A percentile compares a stretch with the other conserved stretches of the same genome.
These are phyloP conservation scores for Tamias sibiricus DNA, from an alignment of 2,113 vertebrate species.

Conservation along the genomic window DNA sequence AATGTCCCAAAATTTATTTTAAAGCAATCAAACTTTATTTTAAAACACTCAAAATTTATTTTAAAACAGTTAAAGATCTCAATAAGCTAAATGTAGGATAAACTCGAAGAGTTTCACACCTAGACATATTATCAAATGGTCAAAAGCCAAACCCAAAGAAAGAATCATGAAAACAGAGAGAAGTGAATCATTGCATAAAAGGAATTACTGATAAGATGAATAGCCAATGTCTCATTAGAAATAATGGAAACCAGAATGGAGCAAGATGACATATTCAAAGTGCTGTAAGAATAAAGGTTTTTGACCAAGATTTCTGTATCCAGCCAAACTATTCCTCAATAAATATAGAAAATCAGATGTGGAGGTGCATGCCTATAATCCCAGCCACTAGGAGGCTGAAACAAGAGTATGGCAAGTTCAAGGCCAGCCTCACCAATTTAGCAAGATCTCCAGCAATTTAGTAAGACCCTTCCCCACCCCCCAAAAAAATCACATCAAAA, in stretches of 20 bases:
- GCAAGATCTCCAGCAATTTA: no score
- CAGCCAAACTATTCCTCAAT: not conserved
- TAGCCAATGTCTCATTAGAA: not conserved
- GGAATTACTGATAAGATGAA: not conserved
- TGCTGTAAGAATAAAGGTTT: not conserved
- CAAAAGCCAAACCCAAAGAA: conserved; percentile 34
- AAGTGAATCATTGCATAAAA: conserved; percentile 24
- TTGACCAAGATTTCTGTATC: not conserved
- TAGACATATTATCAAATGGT: not conserved
- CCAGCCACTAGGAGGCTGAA: no score
- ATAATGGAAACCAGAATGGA: not conserved
- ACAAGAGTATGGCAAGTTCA: no score
- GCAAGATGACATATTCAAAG: not conserved
- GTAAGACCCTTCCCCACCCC: no score
- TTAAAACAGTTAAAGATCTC: not conserved
- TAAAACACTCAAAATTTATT: conserved; percentile 1
- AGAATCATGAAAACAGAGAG: not conserved
- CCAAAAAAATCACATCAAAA: no score
- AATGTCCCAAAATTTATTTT: not conserved
- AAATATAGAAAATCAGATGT: not conserved
- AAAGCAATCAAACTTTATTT: not conserved
- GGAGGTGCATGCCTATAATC: no score
- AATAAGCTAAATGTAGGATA: not conserved
- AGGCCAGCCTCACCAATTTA: no score
- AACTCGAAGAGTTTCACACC: not conserved